Conservation (phyloP, 1,140 invertebrate genomes). For the Rhagoletis pomonella region DNA sequence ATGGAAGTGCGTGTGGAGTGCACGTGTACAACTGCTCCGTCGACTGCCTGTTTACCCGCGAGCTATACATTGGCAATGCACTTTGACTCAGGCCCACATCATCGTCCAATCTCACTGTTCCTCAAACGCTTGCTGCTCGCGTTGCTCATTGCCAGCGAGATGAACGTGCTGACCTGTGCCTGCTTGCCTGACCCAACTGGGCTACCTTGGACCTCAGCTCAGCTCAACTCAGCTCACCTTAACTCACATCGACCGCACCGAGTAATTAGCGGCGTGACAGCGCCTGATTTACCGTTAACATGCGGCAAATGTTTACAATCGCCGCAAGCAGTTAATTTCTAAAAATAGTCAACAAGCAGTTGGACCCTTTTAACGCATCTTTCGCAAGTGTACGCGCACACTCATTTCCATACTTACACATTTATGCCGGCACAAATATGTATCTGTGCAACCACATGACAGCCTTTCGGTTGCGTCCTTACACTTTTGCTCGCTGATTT, state of each 20-base stretch:
- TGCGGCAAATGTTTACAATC: slow-evolving; percentile 8
- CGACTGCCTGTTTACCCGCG: background rate
- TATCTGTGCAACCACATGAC: background rate
- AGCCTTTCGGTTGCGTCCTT: background rate
- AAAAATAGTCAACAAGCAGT: slow-evolving; percentile 13
- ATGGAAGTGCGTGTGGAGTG: no score
- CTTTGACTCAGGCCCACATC: background rate
- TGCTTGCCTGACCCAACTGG: background rate
- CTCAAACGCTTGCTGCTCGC: background rate
- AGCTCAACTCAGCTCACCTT: background rate
- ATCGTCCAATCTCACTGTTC: background rate
- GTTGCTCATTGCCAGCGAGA: background rate
- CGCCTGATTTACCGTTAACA: background rate
- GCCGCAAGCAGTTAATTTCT: slow-evolving; percentile 25
- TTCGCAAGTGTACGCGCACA: no score
- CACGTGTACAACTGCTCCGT: background rate
- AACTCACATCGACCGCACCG: background rate
- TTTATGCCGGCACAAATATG: background rate
- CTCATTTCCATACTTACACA: background rate
- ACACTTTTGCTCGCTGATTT: background rate
- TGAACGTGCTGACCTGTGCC: background rate
- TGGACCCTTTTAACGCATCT: background rate
- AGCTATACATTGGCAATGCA: background rate
- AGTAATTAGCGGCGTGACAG: slow-evolving; percentile 13
- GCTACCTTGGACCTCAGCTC: background rate